A percentile compares a stretch with the other conserved stretches of the same genome.
Conservation (phyloP, 2,113 vertebrate species). For the Calcarius ornatus region DNA sequence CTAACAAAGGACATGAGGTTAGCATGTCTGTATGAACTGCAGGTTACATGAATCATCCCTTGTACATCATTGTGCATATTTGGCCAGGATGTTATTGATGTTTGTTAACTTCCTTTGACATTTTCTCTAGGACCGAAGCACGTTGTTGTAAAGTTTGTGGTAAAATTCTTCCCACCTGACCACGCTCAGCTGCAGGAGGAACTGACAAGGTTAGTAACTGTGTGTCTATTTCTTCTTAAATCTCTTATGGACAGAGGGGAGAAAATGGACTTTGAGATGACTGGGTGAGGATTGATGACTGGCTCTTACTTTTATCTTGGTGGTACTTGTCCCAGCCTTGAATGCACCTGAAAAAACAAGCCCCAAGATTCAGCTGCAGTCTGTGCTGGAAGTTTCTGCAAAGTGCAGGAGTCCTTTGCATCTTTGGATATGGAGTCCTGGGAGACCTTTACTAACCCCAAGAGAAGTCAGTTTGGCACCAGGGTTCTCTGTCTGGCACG, state of each 20-base stretch:
- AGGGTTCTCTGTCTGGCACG: neutral
- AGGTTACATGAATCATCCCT: neutral
- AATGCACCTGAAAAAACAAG: neutral
- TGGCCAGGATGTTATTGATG: neutral
- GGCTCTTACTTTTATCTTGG: neutral
- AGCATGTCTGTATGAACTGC: neutral
- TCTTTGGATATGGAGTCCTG: neutral
- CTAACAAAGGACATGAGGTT: neutral
- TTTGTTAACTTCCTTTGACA: neutral
- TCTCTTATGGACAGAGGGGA: neutral
- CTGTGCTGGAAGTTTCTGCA: neutral
- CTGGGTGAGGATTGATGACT: neutral
- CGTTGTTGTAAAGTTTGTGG: constrained; percentile 89
- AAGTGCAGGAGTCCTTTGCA: neutral
- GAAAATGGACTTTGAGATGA: neutral
- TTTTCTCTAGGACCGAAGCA: constrained; percentile 86
- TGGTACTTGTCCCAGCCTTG: neutral
- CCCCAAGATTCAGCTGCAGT: neutral
- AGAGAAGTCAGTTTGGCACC: neutral
- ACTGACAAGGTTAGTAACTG: constrained; percentile 86
- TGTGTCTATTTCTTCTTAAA: neutral
- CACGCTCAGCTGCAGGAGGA: constrained; percentile 95
- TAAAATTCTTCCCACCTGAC: constrained; percentile 98
- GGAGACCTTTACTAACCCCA: neutral
- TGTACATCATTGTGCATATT: neutral